Base-by-base conservation (phyloP, 2,888 invertebrate species). In the Polietes domitor region DNA sequence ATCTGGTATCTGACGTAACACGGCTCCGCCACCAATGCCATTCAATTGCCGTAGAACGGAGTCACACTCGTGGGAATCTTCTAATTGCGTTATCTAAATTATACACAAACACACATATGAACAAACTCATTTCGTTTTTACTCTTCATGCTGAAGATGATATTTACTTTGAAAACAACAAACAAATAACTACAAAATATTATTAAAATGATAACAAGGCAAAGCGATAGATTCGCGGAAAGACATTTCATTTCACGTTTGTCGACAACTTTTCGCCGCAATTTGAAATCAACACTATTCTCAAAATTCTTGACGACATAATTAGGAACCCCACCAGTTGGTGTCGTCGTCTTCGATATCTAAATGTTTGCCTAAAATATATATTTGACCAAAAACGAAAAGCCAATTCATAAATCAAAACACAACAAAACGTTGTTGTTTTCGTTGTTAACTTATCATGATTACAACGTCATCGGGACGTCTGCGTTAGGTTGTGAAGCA, bases 151-250 rank as follows among this genome's bases (percentile, higher is more conserved):
- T 37, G n/a, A n/a, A n/a, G n/a, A n/a, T n/a, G 5, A 21, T 19
- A 58, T 61, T 28, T 74, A 75, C 73, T 43, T 37, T 68, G 37
- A 41, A 19, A 80, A 28, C 17, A 15, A 32, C n/a, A 43, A 17
- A n/a, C n/a, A 58, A 76, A 74, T 73, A 75, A 81, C 84, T 71
- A 78, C 65, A 84, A 76, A 76, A 84, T 76, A 76, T 81, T 75
- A 84, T 79, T 78, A 81, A 81, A 78, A 81, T 41, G 19, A 81
- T 79, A 43, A 73, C 73, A 68, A 78, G 65, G 26, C 76, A 80
- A 76, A 81, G 43, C 75, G 65, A 63, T 21, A 73, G 53, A 26
- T 63, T 76, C 6, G 65, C 58, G 50, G 78, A 65, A 84, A 81
- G 72, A 81, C 76, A 84, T 84, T 76, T 76, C 76, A 74, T 76